Conservation (phyloP, 2,797 vertebrate genomes). For the Muscicapa striata region DNA sequence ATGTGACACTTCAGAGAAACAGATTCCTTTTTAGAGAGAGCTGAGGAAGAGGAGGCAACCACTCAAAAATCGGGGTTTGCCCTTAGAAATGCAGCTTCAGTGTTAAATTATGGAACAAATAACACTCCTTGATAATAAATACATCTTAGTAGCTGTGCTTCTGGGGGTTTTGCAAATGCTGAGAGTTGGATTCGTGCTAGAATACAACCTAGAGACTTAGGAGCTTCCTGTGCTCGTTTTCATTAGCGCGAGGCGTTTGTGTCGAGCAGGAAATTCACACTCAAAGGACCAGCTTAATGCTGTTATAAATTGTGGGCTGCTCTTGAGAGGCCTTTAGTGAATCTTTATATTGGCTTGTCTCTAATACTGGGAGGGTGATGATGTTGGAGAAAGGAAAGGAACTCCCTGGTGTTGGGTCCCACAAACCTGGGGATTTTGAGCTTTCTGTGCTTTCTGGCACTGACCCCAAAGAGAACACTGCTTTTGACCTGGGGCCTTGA, state of each 20-base stretch:
- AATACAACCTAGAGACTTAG: not conserved
- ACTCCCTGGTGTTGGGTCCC: not conserved
- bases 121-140: slow-evolving; percentile 24
- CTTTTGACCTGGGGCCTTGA: too few relatives aligned
- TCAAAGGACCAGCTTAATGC: not conserved
- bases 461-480: too few relatives aligned
- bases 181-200: not conserved
- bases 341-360: not conserved
- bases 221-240: not conserved
- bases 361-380: not conserved
- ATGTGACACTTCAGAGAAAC: not conserved
- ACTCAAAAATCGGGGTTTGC: not conserved
- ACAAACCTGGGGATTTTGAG: too few relatives aligned
- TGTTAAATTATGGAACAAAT: slow-evolving; percentile 27
- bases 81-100: not conserved
- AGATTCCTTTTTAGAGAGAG: not conserved
- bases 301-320: not conserved
- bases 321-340: not conserved
- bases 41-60: not conserved
- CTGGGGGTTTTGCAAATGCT: not conserved
- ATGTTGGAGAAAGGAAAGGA: not conserved
- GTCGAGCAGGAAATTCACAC: not conserved
- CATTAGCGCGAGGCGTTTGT: not conserved
- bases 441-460: too few relatives aligned
- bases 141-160: slow-evolving; percentile 1